These are phyloP conservation scores for Mionectes macconnelli DNA, from an alignment of 2,113 vertebrate species.

Conservation along the genomic window DNA sequence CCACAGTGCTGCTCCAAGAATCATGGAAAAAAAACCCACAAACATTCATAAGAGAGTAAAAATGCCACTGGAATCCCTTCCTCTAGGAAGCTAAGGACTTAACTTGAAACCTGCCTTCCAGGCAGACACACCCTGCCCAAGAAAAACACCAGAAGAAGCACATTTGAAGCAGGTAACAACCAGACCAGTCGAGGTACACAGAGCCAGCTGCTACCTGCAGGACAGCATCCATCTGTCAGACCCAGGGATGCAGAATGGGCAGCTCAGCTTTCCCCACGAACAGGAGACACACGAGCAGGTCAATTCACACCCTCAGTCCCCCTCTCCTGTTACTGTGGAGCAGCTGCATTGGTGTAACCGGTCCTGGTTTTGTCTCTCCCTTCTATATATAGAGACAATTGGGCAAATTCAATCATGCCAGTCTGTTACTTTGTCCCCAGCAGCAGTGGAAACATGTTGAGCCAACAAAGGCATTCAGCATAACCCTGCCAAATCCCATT, in stretches of 20 bases:
- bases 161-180: background rate
- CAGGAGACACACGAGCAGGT: background rate
- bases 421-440: background rate
- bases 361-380: background rate
- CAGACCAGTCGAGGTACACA: background rate
- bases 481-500: conserved; percentile 29
- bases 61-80: background rate
- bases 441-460: conserved; percentile 29
- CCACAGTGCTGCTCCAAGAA: background rate
- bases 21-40: fast-evolving
- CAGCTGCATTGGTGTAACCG: background rate
- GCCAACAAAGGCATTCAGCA: conserved; percentile 15
- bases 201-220: background rate
- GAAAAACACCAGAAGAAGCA: background rate
- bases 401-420: conserved; percentile 5
- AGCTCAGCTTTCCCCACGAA: background rate
- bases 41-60: background rate
- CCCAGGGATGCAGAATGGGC: background rate
- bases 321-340: background rate
- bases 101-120: background rate
- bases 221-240: background rate
- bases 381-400: conserved; percentile 44
- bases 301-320: background rate
- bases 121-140: background rate
- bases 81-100: background rate